Conservation (phyloP, 2,888 invertebrate species). For the Lithodes maja region DNA sequence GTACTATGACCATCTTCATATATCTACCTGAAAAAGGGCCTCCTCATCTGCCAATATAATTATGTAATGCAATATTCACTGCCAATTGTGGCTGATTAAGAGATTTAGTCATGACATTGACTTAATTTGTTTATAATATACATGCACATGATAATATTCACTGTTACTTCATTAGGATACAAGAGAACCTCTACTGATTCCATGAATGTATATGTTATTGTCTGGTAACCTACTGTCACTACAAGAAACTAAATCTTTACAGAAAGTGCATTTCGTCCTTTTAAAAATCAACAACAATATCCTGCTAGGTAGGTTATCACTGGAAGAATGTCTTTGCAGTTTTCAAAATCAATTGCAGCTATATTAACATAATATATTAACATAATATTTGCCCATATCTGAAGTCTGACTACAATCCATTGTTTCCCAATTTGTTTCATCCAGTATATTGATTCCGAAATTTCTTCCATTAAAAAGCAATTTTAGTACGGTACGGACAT, state of each 20-base stretch:
- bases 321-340: slow-evolving; percentile 8
- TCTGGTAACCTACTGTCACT: slow-evolving; percentile 19
- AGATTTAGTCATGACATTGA: slow-evolving; percentile 22
- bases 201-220: slow-evolving; percentile 9
- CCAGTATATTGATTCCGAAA: not conserved
- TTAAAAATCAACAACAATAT: slow-evolving; percentile 4
- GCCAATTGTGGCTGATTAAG: slow-evolving; percentile 23
- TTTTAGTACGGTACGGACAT: slow-evolving; percentile 26
- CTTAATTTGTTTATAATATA: slow-evolving; percentile 43
- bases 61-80: slow-evolving; percentile 8
- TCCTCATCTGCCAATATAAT: slow-evolving; percentile 16
- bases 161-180: slow-evolving; percentile 25
- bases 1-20: slow-evolving; percentile 8
- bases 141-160: slow-evolving; percentile 19
- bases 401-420: too few relatives aligned
- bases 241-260: slow-evolving; percentile 10
- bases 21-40: not conserved
- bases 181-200: slow-evolving; percentile 25
- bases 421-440: slow-evolving; percentile 32
- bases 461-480: slow-evolving; percentile 28
- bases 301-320: slow-evolving; percentile 19
- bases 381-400: slow-evolving; percentile 12
- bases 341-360: slow-evolving; percentile 15
- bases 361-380: slow-evolving; percentile 7
- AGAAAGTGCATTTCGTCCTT: slow-evolving; percentile 21